Evolutionary conservation across 2,888 invertebrate genomes (phyloP), one percentile per base, ranked within the genome.

Genomic region (Opisthograptis luteolata): DNA sequence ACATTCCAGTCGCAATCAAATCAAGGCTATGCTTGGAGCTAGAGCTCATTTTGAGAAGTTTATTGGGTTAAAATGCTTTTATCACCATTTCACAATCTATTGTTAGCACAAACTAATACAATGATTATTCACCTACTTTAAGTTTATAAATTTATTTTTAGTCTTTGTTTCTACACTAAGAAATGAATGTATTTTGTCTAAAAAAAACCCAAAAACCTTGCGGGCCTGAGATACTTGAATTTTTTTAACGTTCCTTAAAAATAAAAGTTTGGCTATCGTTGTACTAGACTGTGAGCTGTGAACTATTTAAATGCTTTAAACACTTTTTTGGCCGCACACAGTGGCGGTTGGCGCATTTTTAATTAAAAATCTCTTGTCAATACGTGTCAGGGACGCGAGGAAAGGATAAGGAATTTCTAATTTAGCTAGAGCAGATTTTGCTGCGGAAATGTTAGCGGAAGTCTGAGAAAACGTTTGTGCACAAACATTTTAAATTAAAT

Each of bases 281-380:
- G 49, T 13, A 32, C 37, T 37, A 67, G 64, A 64, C 66, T 62
- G 62, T 66, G 62, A 76, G 63, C 66, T 62, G 62, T 66, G 62
- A 76, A 77, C 77, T 77, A 78, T 79, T 77, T 74, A 73, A 78
- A 76, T 66, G 66, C 66, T 70, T 68, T 70, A 70, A 65, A 71
- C 69, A 71, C 64, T 71, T 60, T 55, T 58, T 48, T 24, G 17
- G 17, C 14, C 9, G 12, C 32, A 24, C 22, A 28, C n/a, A 10
- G 17, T 40, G 12, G 39, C 22, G 24, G 22, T 22, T 15, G 27
- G 15, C 27, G 19, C 6, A 19, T 40, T 51, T 50, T 51, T 30
- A 44, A 51, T 51, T 51, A 51, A 51, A 51, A 51, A 35, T 28
- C 35, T 12, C 7, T 22, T 17, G 39, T 44, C 50, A 40, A 50